These are phyloP conservation scores for Chromobotia macracanthus DNA, from an alignment of 2,797 vertebrate species.

Conservation along the genomic window DNA sequence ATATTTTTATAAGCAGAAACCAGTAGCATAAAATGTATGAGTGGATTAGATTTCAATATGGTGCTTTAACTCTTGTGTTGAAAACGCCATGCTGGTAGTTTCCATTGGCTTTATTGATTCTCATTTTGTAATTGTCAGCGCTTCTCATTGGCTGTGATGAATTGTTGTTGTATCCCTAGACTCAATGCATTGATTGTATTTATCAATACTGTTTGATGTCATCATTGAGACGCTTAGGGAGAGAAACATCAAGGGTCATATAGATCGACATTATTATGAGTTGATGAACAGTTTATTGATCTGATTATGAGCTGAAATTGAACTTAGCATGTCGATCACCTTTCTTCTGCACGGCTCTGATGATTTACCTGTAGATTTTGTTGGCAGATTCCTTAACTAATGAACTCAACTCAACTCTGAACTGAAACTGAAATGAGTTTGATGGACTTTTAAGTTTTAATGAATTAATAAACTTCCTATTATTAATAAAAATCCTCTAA, in stretches of 20 bases:
- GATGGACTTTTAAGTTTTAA: slow-evolving; percentile 53
- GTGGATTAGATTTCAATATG: slow-evolving; percentile 63
- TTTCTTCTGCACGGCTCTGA: background rate
- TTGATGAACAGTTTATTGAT: slow-evolving; percentile 60
- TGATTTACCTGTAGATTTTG: slow-evolving; percentile 10
- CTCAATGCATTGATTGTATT: slow-evolving; percentile 51
- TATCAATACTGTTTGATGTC: slow-evolving; percentile 73
- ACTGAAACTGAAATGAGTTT: background rate
- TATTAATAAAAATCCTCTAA: background rate
- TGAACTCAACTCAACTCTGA: background rate
- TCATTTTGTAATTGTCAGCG: slow-evolving; percentile 72
- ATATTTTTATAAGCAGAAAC: slow-evolving; percentile 35
- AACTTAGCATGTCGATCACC: slow-evolving; percentile 17
- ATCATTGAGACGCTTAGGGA: slow-evolving; percentile 44
- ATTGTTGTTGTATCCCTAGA: slow-evolving; percentile 62
- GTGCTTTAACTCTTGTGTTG: slow-evolving; percentile 66
- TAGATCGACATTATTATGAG: slow-evolving; percentile 67
- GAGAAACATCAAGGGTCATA: slow-evolving; percentile 62
- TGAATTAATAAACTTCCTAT: slow-evolving; percentile 26
- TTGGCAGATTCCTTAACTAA: slow-evolving; percentile 4
- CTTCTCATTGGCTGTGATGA: slow-evolving; percentile 64
- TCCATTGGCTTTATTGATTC: slow-evolving; percentile 75
- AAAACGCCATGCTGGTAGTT: slow-evolving; percentile 66
- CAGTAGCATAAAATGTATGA: slow-evolving; percentile 34
- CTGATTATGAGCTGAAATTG: slow-evolving; percentile 29